A percentile compares a stretch with the other conserved stretches of the same genome.
Evolutionary conservation across 2,113 vertebrate genomes (phyloP).

Genomic region (Muscicapa adusta): DNA sequence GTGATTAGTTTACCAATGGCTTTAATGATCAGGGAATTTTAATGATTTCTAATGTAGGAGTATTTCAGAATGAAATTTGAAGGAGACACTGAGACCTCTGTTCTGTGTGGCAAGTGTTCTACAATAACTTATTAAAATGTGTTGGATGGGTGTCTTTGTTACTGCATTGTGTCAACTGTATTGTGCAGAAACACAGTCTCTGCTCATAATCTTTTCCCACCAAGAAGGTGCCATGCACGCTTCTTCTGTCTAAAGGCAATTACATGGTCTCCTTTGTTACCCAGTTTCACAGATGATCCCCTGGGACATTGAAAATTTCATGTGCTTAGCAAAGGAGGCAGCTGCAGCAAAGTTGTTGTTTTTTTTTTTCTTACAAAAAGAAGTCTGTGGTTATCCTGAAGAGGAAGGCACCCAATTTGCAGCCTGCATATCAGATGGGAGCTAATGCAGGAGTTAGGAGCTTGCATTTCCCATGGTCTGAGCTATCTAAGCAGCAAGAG

Average conservation of each 20-base stretch:
- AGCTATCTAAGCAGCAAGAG: neutral
- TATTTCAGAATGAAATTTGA: neutral
- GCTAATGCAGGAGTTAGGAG: neutral
- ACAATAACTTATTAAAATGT: neutral
- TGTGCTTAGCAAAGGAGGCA: neutral
- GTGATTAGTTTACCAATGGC: neutral
- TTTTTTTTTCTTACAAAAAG: neutral
- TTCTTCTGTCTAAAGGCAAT: neutral
- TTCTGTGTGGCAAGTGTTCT: neutral
- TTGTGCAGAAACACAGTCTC: neutral
- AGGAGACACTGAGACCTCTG: neutral
- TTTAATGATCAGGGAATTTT: neutral
- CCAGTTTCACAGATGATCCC: neutral
- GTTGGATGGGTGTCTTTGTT: neutral
- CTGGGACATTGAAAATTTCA: neutral
- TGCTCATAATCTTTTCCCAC: neutral
- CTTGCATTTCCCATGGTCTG: neutral
- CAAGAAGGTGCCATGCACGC: fast-evolving
- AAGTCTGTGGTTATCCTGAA: neutral
- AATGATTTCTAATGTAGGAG: neutral
- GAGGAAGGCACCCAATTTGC: neutral
- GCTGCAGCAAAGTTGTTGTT: neutral
- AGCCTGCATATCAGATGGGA: neutral
- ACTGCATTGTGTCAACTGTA: neutral
- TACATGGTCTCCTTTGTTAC: neutral